These are phyloP conservation scores for Umimayanthus chanpuru DNA, from an alignment of 92 coral and sea anemone species.

Conservation along the genomic window DNA sequence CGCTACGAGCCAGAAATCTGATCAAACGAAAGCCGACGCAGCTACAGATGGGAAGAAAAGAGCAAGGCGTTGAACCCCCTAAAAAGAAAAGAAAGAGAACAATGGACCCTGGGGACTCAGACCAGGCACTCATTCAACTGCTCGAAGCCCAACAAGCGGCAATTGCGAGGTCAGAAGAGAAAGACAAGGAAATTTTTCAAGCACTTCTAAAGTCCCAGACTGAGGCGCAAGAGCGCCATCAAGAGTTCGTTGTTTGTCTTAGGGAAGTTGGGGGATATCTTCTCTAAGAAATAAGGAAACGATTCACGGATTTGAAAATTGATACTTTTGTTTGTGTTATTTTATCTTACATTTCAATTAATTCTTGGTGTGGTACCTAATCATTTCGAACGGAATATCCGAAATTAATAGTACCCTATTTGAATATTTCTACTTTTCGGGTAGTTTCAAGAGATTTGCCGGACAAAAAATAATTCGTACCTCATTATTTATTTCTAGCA, in stretches of 20 bases:
- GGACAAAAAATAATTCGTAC: not conserved
- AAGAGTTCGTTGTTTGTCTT: conserved; percentile 45
- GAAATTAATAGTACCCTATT: too few relatives aligned
- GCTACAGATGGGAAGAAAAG: too few relatives aligned
- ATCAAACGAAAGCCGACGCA: too few relatives aligned
- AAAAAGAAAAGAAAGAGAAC: too few relatives aligned
- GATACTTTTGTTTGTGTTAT: not conserved
- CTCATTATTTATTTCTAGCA: not conserved
- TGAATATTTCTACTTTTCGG: not conserved
- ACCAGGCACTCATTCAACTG: not conserved
- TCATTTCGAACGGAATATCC: not conserved
- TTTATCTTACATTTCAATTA: not conserved
- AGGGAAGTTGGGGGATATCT: conserved; percentile 44
- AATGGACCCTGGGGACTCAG: not conserved
- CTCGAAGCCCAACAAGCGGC: conserved; percentile 32
- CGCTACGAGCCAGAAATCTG: too few relatives aligned
- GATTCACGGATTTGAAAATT: not conserved
- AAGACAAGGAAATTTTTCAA: conserved; percentile 28
- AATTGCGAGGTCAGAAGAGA: conserved; percentile 51
- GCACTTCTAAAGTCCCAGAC: conserved; percentile 40
- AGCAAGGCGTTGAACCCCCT: too few relatives aligned
- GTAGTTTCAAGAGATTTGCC: not conserved
- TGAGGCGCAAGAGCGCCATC: conserved; percentile 43
- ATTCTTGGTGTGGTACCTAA: not conserved
- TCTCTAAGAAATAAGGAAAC: conserved; percentile 35